Conservation (phyloP, 2,888 invertebrate genomes). For the Subacronicta megacephala region DNA sequence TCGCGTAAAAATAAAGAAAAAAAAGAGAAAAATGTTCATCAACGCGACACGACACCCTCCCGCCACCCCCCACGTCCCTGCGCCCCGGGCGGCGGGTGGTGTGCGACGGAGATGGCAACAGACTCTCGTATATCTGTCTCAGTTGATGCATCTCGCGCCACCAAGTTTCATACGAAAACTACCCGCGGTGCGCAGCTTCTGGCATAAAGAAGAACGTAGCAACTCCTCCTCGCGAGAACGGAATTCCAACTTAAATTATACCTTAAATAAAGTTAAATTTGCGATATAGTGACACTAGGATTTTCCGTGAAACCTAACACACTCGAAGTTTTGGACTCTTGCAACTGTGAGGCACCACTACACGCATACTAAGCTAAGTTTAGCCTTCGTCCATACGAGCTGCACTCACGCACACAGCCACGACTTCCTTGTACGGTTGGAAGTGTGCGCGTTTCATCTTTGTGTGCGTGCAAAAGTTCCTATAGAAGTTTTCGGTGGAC, state of each 20-base stretch:
- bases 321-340: slow-evolving; percentile 81
- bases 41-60: slow-evolving; percentile 87
- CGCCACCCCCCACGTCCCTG: slow-evolving; percentile 65
- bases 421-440: slow-evolving; percentile 69
- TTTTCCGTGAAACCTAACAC: slow-evolving; percentile 61
- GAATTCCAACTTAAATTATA: slow-evolving; percentile 41
- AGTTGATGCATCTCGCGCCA: slow-evolving; percentile 84
- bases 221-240: slow-evolving; percentile 40
- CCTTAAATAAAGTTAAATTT: slow-evolving; percentile 15
- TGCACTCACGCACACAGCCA: slow-evolving; percentile 81
- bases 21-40: slow-evolving; percentile 89
- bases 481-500: slow-evolving; percentile 88
- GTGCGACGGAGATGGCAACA: slow-evolving; percentile 68
- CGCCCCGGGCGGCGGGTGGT: slow-evolving; percentile 84
- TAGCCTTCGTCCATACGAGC: slow-evolving; percentile 75
- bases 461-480: slow-evolving; percentile 84
- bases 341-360: slow-evolving; percentile 81
- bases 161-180: slow-evolving; percentile 88
- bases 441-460: slow-evolving; percentile 58
- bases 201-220: slow-evolving; percentile 54
- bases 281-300: slow-evolving; percentile 24
- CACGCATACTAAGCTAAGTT: slow-evolving; percentile 80
- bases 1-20: slow-evolving; percentile 88
- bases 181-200: slow-evolving; percentile 84
- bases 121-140: slow-evolving; percentile 68